These are phyloP conservation scores for Sander vitreus DNA, from an alignment of 2,113 vertebrate species.

Conservation along the genomic window DNA sequence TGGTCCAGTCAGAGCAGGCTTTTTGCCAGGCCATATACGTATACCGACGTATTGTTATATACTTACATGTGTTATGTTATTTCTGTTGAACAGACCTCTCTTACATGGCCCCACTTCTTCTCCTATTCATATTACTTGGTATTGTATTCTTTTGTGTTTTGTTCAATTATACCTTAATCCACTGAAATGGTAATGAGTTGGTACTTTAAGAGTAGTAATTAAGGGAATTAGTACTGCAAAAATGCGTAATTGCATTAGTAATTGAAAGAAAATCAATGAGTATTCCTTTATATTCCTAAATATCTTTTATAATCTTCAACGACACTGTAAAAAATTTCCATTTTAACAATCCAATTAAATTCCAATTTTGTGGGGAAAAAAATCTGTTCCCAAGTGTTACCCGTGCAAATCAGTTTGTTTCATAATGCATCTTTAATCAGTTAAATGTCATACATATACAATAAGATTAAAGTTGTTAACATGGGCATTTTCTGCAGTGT, in stretches of 20 bases:
- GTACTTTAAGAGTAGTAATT: conserved; percentile 1
- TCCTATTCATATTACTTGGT: conserved; percentile 84
- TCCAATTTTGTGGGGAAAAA: neutral
- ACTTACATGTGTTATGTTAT: conserved; percentile 40
- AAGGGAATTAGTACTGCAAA: neutral
- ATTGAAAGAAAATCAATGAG: conserved; percentile 15
- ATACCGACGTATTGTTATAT: neutral
- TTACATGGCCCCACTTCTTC: conserved; percentile 80
- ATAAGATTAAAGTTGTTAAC: conserved; percentile 31
- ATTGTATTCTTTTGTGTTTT: conserved; percentile 75
- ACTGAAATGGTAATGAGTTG: conserved; percentile 33
- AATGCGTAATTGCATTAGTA: conserved; percentile 27
- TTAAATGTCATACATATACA: conserved; percentile 14
- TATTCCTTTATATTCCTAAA: neutral
- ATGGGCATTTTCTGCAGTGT: conserved; percentile 22
- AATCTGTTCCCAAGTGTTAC: neutral
- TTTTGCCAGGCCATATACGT: neutral
- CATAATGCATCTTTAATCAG: conserved; percentile 12
- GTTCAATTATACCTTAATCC: conserved; percentile 26
- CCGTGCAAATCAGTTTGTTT: neutral
- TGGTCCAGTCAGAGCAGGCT: neutral
- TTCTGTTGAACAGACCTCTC: conserved; percentile 82
- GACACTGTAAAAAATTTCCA: conserved; percentile 1
- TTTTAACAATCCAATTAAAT: conserved; percentile 10
- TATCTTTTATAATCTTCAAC: neutral